These are phyloP conservation scores for Epinotia nisella DNA, from an alignment of 2,888 invertebrate genomes.

Conservation along the genomic window DNA sequence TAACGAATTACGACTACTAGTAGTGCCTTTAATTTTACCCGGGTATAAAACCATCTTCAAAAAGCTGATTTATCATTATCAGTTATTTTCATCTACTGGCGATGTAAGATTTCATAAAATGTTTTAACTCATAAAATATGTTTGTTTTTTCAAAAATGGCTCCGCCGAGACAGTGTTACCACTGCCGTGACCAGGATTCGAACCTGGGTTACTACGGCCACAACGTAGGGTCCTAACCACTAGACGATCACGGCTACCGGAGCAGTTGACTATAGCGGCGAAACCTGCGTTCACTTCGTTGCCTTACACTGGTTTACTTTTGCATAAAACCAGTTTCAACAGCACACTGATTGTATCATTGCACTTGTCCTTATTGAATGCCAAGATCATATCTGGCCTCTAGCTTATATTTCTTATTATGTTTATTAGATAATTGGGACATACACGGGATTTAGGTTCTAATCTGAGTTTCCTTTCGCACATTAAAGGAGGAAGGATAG, in stretches of 20 bases:
- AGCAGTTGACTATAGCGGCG: slow-evolving; percentile 47
- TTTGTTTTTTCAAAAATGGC: background rate
- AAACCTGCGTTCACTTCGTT: slow-evolving; percentile 39
- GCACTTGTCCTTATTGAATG: slow-evolving; percentile 18
- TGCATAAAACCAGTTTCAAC: slow-evolving; percentile 20
- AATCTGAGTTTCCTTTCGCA: background rate
- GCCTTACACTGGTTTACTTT: background rate
- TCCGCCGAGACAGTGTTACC: slow-evolving; percentile 54
- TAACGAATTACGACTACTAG: too few species aligned
- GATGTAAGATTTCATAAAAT: too few species aligned
- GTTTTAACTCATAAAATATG: too few species aligned
- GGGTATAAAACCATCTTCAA: too few species aligned
- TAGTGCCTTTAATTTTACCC: too few species aligned
- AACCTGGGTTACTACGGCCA: slow-evolving; percentile 87
- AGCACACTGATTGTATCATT: slow-evolving; percentile 18
- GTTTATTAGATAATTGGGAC: background rate
- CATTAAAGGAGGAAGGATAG: too few species aligned
- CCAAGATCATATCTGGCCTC: slow-evolving; percentile 19
- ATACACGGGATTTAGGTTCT: background rate
- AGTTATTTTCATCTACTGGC: too few species aligned
- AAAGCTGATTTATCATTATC: too few species aligned
- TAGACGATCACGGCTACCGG: slow-evolving; percentile 84
- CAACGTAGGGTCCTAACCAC: slow-evolving; percentile 86
- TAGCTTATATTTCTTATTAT: background rate
- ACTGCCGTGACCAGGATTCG: slow-evolving; percentile 89